Percentiles rank a stretch among this genome's conserved stretches.
These are phyloP conservation scores for Agonum fuliginosum DNA, from an alignment of 2,888 invertebrate species.

Conservation along the genomic window DNA sequence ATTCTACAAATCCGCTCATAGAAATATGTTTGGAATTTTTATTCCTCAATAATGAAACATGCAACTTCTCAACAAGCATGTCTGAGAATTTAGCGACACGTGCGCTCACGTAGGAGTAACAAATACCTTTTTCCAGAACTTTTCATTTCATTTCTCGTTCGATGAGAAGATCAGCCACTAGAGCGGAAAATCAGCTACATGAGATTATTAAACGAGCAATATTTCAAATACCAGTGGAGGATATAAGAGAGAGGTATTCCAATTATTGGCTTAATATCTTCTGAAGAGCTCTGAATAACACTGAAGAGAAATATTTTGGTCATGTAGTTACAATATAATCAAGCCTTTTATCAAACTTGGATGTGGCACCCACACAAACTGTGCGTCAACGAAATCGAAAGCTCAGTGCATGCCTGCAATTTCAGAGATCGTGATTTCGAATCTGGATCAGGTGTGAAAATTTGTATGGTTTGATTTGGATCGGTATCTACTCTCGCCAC, in stretches of 20 bases:
- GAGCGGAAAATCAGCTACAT: conserved; percentile 20
- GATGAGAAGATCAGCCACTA: background rate
- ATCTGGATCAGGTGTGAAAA: too few species aligned
- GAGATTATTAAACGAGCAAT: conserved; percentile 43
- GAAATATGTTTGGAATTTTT: conserved; percentile 9
- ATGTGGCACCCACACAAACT: too few species aligned
- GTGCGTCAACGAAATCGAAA: too few species aligned
- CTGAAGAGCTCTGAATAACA: too few species aligned
- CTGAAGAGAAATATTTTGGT: too few species aligned
- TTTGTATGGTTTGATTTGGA: too few species aligned
- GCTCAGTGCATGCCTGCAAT: too few species aligned
- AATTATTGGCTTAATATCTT: conserved; percentile 42
- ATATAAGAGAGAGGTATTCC: conserved; percentile 35
- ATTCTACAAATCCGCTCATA: background rate
- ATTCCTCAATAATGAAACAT: background rate
- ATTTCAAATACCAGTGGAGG: conserved; percentile 47
- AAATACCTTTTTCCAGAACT: conserved; percentile 3
- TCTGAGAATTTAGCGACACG: conserved; percentile 17
- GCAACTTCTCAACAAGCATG: background rate
- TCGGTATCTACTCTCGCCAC: too few species aligned
- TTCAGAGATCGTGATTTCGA: too few species aligned
- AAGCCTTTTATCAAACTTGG: too few species aligned
- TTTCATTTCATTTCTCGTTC: conserved; percentile 26
- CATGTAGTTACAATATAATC: too few species aligned
- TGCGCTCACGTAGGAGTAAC: background rate